Percentiles rank a stretch among this genome's conserved stretches.
Evolutionary conservation across 2,888 invertebrate genomes (phyloP).

Genomic region (Hypena proboscidalis): DNA sequence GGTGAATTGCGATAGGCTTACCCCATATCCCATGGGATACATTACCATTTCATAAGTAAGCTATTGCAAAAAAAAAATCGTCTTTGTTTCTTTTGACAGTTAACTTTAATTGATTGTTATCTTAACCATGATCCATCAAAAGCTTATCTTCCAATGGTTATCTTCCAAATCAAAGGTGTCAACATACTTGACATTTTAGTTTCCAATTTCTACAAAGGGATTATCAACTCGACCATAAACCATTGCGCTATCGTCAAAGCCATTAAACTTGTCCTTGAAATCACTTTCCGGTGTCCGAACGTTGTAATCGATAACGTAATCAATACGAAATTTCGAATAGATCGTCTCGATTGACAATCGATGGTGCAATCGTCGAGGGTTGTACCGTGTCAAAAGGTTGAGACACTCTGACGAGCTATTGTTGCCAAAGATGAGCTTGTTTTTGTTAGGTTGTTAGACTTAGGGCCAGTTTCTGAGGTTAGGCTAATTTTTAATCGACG

Average conservation of each 20-base stretch:
- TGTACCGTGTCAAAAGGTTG: constrained; percentile 34
- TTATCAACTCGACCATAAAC: constrained; percentile 12
- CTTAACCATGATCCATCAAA: too few relatives aligned
- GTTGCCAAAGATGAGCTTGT: constrained; percentile 12
- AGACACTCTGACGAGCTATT: constrained; percentile 41
- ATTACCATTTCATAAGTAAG: too few relatives aligned
- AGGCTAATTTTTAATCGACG: too few relatives aligned
- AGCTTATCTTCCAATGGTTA: too few relatives aligned
- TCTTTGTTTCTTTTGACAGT: too few relatives aligned
- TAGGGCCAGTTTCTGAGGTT: too few relatives aligned
- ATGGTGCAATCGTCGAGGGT: constrained; percentile 35
- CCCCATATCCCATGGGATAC: too few relatives aligned
- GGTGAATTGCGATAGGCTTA: too few relatives aligned
- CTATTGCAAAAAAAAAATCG: too few relatives aligned
- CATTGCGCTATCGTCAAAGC: constrained; percentile 27
- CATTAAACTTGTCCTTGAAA: constrained; percentile 51
- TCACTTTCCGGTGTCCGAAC: constrained; percentile 50
- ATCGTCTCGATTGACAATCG: constrained; percentile 45
- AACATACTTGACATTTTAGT: neutral
- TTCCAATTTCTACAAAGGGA: constrained; percentile 10
- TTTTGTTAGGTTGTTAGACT: too few relatives aligned
- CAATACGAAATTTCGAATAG: constrained; percentile 50
- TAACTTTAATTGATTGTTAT: too few relatives aligned
- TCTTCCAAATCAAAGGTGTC: neutral
- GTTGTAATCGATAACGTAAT: constrained; percentile 50